Evolutionary conservation across 2,888 invertebrate species (phyloP).

Genomic region (Ornithoptera priamus): DNA sequence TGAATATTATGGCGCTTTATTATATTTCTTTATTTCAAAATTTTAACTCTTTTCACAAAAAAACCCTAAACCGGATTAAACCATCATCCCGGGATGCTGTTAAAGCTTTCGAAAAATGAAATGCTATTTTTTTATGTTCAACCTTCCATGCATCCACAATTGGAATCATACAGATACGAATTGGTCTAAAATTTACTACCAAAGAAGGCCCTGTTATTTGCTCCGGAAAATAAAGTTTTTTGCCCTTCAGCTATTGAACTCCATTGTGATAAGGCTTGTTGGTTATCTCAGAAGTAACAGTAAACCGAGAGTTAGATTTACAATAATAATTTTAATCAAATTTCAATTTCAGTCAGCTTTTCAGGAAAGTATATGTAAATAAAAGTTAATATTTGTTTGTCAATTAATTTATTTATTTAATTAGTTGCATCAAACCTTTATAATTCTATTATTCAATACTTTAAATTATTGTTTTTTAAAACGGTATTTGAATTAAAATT

Average conservation of each 20-base stretch:
- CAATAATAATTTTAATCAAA: no score
- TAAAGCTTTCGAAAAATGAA: neutral
- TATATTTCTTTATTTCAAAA: neutral
- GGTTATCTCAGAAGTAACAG: no score
- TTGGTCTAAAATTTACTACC: neutral
- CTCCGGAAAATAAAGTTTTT: neutral
- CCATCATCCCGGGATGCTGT: neutral
- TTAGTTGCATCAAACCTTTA: no score
- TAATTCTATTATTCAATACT: no score
- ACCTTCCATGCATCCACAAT: neutral
- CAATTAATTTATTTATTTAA: no score
- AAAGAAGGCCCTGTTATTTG: neutral
- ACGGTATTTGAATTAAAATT: no score
- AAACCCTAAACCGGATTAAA: neutral
- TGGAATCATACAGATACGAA: neutral
- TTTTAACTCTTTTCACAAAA: constrained; percentile 2
- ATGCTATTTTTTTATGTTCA: neutral
- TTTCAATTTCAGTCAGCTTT: no score
- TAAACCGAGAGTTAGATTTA: no score
- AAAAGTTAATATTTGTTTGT: no score
- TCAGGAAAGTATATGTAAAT: no score
- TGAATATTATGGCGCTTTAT: neutral
- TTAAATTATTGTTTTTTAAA: no score
- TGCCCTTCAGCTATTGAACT: neutral
- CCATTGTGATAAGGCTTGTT: no score